Base-by-base conservation (phyloP, 2,888 invertebrate genomes). In the Rambutsinella grinnellia region DNA sequence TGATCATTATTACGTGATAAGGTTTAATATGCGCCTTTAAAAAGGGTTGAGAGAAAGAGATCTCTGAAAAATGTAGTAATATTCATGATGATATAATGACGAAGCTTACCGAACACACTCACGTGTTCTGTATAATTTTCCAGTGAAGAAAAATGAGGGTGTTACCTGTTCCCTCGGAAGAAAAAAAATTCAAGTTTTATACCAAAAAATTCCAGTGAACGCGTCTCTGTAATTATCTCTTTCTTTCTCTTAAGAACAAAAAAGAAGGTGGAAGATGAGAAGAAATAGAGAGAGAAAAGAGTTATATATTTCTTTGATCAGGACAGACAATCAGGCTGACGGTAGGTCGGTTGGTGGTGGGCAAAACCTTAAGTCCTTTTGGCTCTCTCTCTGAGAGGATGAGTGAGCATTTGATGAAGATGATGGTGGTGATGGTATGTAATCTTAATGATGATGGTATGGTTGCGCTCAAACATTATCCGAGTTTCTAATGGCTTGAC, bases 181-280 rank as follows among this genome's bases (percentile, higher is more conserved):
- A 65, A 62, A 63, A 62, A 58, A 75, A 76, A 69, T 69, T 65
- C 69, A 69, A 65, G 69, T 76, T 75, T 75, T 68, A 62, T 75
- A 67, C 57, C 56, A 67, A 67, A 67, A 69, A 76, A 76, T 76
- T 76, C 76, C 76, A 57, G 68, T 69, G 76, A 76, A 76, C 76
- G 69, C 62, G 69, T 49, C 62, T 69, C 69, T 76, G 76, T 76
- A 76, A 76, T 76, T 76, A 76, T 68, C 68, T 24, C 36, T 36
- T 36, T 36, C 36, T 13, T 36, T 36, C 36, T 36, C 36, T 36
- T 36, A 36, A 36, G 36, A 36, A 13, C n/a, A n/a, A 36, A 36
- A 13, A 36, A 36, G 13, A 36, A 36, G 36, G 36, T 36, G 36
- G 36, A 36, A 8, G 36, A n/a, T n/a, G n/a, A n/a, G n/a, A n/a